These are phyloP conservation scores for Sebastes miniatus DNA, from an alignment of 2,797 vertebrate genomes.

Conservation along the genomic window DNA sequence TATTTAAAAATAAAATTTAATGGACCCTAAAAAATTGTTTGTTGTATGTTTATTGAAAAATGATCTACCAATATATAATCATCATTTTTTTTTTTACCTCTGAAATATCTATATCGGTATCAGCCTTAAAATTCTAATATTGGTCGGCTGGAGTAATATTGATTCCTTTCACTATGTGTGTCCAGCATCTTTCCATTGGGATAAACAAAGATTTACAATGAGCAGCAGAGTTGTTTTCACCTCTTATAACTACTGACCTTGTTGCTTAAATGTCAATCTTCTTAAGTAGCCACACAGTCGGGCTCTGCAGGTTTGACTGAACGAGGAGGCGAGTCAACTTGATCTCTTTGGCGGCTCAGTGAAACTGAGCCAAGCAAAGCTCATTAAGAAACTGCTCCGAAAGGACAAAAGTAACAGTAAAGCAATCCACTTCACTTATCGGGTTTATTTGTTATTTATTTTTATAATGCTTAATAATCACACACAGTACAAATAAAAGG, in stretches of 20 bases:
- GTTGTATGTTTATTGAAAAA: neutral
- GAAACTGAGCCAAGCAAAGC: slow-evolving; percentile 44
- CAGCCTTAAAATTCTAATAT: neutral
- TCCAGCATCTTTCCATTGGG: neutral
- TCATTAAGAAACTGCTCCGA: slow-evolving; percentile 23
- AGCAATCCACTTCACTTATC: neutral
- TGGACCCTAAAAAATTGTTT: neutral
- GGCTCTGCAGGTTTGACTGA: slow-evolving; percentile 26
- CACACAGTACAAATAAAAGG: neutral
- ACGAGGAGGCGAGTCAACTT: slow-evolving; percentile 16
- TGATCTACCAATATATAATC: neutral
- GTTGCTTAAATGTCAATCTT: slow-evolving; percentile 37
- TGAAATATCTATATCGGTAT: neutral
- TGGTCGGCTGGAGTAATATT: neutral
- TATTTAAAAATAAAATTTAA: neutral
- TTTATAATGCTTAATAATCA: neutral
- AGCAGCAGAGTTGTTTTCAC: slow-evolving; percentile 2
- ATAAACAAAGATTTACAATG: neutral
- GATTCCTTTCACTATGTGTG: neutral
- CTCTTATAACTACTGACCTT: slow-evolving; percentile 26
- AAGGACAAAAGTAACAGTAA: neutral
- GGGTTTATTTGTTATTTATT: neutral
- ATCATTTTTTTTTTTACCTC: neutral
- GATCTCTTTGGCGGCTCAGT: slow-evolving; percentile 37
- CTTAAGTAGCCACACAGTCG: slow-evolving; percentile 28